phyloP scores from a whole-genome alignment of 2,888 invertebrate species.

The Temnothorax unifasciatus region DNA sequence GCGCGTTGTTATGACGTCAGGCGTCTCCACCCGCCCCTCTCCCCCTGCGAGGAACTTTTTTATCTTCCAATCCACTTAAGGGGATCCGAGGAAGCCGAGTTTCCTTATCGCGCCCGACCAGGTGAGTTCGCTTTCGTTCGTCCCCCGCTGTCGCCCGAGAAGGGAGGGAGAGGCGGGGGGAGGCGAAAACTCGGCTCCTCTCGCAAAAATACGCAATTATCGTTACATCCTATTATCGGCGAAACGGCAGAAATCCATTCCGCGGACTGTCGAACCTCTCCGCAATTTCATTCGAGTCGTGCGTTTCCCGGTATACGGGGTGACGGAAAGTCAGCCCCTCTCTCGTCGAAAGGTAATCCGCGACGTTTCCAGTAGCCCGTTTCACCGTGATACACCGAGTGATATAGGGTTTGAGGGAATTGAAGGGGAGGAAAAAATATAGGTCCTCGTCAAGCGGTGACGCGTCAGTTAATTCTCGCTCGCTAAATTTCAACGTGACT shows the following conservation, averaged over 20 bases:
- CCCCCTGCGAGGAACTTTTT: conserved; percentile 60
- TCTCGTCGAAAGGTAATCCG: neutral
- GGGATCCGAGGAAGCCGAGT: conserved; percentile 62
- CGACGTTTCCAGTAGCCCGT: neutral
- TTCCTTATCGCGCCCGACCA: conserved; percentile 66
- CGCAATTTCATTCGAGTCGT: conserved; percentile 29
- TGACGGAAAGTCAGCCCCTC: neutral
- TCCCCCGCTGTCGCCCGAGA: neutral
- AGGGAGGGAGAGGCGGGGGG: no score
- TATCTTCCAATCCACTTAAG: conserved; percentile 74
- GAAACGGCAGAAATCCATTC: conserved; percentile 50
- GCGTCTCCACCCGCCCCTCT: conserved; percentile 14
- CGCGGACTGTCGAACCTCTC: conserved; percentile 39
- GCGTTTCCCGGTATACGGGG: neutral
- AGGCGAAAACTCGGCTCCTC: neutral
- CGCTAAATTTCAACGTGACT: conserved; percentile 10
- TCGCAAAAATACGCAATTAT: conserved; percentile 47
- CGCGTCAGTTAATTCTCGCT: neutral
- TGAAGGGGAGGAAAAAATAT: neutral
- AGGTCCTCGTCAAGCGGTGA: neutral
- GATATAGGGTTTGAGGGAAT: neutral
- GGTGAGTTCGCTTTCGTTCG: conserved; percentile 64
- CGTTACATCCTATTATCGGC: conserved; percentile 33
- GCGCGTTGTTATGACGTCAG: conserved; percentile 71
- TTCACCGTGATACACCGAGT: neutral